Conservation (phyloP, 2,888 invertebrate genomes). For the Graphium colonna region DNA sequence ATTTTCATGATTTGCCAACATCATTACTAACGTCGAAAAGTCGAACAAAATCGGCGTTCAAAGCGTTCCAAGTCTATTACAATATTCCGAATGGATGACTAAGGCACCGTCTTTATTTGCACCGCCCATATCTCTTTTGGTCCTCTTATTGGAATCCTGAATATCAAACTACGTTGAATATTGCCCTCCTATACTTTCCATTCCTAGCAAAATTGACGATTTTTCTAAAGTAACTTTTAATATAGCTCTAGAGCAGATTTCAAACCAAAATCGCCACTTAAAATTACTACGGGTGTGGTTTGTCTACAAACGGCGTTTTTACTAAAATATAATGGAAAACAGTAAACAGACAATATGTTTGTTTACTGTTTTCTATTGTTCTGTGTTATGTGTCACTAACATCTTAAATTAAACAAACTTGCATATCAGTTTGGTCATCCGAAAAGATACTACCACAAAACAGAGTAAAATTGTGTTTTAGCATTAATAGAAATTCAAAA, state of each 20-base stretch:
- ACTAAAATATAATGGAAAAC: too few species aligned
- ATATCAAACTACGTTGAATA: constrained; percentile 59
- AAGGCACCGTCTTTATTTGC: constrained; percentile 26
- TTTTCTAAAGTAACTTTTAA: constrained; percentile 36
- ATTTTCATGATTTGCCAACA: too few species aligned
- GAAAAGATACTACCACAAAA: too few species aligned
- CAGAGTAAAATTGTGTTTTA: too few species aligned
- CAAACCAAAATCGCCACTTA: too few species aligned
- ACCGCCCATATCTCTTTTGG: constrained; percentile 44
- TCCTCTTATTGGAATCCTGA: constrained; percentile 71
- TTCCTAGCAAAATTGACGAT: constrained; percentile 59
- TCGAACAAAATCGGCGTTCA: background rate
- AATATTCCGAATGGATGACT: constrained; percentile 61
- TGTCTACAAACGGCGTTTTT: background rate
- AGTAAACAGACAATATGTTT: too few species aligned
- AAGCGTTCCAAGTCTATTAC: constrained; percentile 42
- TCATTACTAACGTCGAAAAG: background rate
- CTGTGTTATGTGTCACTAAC: too few species aligned
- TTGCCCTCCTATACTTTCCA: constrained; percentile 51
- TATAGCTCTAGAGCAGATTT: constrained; percentile 1
- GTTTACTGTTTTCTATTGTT: too few species aligned
- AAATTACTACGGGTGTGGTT: background rate
- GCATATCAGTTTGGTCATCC: too few species aligned
- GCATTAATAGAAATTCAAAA: too few species aligned
- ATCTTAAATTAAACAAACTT: too few species aligned